Evolutionary conservation across 2,888 invertebrate genomes (phyloP).

Genomic region (Lingula anatina): DNA sequence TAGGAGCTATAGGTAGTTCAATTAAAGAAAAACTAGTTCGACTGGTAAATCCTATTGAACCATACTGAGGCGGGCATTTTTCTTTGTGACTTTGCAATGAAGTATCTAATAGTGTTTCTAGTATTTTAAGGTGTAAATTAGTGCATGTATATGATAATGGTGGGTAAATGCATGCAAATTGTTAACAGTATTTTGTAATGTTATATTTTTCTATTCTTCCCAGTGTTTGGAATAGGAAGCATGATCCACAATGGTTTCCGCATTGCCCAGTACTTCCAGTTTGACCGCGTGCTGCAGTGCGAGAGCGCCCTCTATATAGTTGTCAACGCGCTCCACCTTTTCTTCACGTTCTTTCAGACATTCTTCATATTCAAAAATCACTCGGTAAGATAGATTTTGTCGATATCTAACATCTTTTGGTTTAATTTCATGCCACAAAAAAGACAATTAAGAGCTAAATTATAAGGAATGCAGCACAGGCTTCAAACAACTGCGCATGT

Average conservation of each 20-base stretch:
- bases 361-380: conserved; percentile 99
- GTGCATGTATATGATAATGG: background rate
- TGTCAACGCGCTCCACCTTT: conserved; percentile 85
- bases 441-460: no score
- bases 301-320: conserved; percentile 84
- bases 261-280: conserved; percentile 19
- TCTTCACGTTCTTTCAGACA: conserved; percentile 98
- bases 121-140: background rate
- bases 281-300: conserved; percentile 31
- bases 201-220: background rate
- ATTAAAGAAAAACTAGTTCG: no score
- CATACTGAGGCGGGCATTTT: background rate
- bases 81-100: background rate
- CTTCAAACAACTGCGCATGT: no score
- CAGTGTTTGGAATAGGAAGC: conserved; percentile 24
- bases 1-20: conserved; percentile 23
- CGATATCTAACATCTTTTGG: no score
- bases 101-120: background rate
- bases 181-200: background rate
- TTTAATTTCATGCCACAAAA: no score
- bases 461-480: no score
- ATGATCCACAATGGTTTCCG: conserved; percentile 25
- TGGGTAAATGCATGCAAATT: background rate
- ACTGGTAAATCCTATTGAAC: no score
- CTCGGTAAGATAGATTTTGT: conserved; percentile 84